phyloP scores from a whole-genome alignment of 2,797 vertebrate genomes.

The Ficedula albicollis region DNA sequence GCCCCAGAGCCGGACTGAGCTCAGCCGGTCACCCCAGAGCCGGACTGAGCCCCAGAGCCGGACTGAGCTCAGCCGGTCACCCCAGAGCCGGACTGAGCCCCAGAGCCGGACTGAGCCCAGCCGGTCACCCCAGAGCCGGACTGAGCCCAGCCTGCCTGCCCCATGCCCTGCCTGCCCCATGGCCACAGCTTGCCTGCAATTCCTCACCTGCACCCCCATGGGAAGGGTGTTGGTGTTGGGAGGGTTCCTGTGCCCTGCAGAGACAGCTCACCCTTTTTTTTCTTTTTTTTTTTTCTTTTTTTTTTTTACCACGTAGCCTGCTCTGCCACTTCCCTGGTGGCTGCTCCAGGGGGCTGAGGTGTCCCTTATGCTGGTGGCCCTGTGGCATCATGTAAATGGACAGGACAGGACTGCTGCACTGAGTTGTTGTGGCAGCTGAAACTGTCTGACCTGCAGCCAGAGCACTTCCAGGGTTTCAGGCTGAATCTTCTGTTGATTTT shows the following conservation, averaged over 20 bases:
- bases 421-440: fast-evolving
- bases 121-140: too few relatives aligned
- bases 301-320: background rate
- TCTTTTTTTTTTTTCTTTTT: background rate
- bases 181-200: background rate
- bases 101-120: background rate
- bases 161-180: background rate
- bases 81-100: too few relatives aligned
- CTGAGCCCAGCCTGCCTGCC: background rate
- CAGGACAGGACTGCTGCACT: background rate
- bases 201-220: fast-evolving
- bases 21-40: too few relatives aligned
- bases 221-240: fast-evolving
- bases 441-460: background rate
- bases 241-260: background rate
- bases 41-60: too few relatives aligned
- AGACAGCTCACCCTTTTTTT: fast-evolving
- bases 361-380: background rate
- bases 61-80: too few relatives aligned
- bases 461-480: background rate
- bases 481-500: background rate
- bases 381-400: background rate
- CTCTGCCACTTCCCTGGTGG: background rate
- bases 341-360: fast-evolving
- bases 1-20: too few relatives aligned